A percentile compares a stretch with the other conserved stretches of the same genome.
phyloP scores from a whole-genome alignment of 1,140 invertebrate genomes.

The Heliothis subflexa region DNA sequence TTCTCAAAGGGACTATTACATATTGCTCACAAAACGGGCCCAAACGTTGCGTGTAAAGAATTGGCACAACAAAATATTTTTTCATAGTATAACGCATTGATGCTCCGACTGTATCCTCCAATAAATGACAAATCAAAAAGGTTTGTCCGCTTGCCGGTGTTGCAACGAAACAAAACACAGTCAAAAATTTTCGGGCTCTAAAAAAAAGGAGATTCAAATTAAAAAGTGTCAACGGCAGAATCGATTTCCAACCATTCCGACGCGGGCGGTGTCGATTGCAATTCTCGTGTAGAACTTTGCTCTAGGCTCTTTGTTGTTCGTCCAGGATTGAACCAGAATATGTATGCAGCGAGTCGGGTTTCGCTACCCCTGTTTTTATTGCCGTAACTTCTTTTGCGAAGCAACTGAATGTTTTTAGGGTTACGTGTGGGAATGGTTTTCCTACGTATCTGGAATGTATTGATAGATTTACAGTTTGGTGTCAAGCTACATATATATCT shows the following conservation, averaged over 20 bases:
- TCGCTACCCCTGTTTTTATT: constrained; percentile 26
- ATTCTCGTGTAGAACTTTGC: constrained; percentile 41
- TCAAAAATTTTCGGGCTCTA: constrained; percentile 14
- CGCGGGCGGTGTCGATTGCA: constrained; percentile 49
- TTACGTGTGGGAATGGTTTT: constrained; percentile 5
- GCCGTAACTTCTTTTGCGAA: constrained; percentile 20
- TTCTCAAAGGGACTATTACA: neutral
- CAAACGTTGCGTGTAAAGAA: neutral
- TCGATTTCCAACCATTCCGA: constrained; percentile 41
- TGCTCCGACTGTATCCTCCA: neutral
- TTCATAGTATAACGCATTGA: neutral
- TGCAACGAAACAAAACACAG: constrained; percentile 13
- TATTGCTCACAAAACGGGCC: neutral
- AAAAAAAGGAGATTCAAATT: constrained; percentile 49
- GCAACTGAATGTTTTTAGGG: constrained; percentile 3
- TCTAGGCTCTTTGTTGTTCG: constrained; percentile 46
- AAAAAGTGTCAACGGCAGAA: constrained; percentile 52
- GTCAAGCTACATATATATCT: neutral
- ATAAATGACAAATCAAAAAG: constrained; percentile 35
- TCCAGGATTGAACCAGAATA: constrained; percentile 42
- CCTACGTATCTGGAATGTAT: constrained; percentile 9
- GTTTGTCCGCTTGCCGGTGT: constrained; percentile 14
- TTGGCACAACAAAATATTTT: neutral
- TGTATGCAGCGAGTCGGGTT: constrained; percentile 23
- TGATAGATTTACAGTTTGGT: neutral